Conservation (phyloP, 2,888 invertebrate genomes). For the Yponomeuta cagnagella region DNA sequence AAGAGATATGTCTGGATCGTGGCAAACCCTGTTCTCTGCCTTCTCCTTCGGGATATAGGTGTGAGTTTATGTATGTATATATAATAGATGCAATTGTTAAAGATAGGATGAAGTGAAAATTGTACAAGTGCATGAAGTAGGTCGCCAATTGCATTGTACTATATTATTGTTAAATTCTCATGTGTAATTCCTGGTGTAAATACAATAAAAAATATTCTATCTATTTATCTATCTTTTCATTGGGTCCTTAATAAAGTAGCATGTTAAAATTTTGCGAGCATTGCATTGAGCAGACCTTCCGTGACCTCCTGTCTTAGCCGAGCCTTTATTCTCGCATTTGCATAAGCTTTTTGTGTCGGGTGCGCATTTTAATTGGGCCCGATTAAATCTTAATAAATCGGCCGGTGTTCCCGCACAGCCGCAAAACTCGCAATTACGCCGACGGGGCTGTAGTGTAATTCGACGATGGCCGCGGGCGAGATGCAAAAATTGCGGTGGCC, state of each 20-base stretch:
- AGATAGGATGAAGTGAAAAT: no score
- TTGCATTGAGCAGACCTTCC: background rate
- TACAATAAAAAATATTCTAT: no score
- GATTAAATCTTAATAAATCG: constrained; percentile 74
- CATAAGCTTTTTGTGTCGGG: constrained; percentile 57
- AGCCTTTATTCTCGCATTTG: constrained; percentile 32
- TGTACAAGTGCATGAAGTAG: no score
- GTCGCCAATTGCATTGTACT: no score
- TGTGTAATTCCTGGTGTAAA: no score
- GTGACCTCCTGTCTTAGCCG: background rate
- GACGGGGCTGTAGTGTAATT: constrained; percentile 58
- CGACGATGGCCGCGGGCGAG: constrained; percentile 56
- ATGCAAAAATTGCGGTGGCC: constrained; percentile 52
- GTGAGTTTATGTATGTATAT: no score
- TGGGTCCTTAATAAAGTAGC: background rate
- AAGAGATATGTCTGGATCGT: no score
- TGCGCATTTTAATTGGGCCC: constrained; percentile 66
- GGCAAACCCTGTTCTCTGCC: no score
- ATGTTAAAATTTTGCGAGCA: background rate
- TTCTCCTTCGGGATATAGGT: no score
- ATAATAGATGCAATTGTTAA: no score
- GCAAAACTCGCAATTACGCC: constrained; percentile 57
- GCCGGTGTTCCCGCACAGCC: constrained; percentile 60
- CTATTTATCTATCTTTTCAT: no score
- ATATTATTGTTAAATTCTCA: no score